phyloP scores from a whole-genome alignment of 2,797 vertebrate genomes.

The Oreochromis mossambicus region DNA sequence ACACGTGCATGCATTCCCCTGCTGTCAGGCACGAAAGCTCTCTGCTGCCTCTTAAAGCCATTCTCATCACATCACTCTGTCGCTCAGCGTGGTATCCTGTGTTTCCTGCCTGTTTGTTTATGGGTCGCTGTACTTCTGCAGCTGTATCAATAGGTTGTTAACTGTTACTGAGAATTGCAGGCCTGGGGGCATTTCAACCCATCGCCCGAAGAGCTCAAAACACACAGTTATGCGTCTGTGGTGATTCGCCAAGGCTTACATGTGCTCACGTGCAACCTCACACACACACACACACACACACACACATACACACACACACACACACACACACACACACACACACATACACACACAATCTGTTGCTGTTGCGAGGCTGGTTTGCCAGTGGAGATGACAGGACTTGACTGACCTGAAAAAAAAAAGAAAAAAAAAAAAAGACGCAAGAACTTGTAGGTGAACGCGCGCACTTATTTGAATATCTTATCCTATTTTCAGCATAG shows the following conservation, averaged over 20 bases:
- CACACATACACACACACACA: no score
- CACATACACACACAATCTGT: neutral
- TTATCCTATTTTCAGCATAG: constrained; percentile 65
- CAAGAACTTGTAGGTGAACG: constrained; percentile 48
- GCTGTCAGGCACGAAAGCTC: neutral
- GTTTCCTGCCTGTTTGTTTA: constrained; percentile 43
- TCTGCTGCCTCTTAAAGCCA: neutral
- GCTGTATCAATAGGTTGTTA: constrained; percentile 44
- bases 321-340: neutral
- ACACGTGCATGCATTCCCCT: neutral
- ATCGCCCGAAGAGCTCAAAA: neutral
- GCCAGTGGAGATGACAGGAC: constrained; percentile 7
- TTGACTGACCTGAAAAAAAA: constrained; percentile 40
- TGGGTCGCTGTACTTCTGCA: constrained; percentile 11
- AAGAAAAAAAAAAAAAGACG: constrained; percentile 21
- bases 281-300: neutral
- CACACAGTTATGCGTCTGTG: neutral
- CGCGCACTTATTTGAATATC: constrained; percentile 63
- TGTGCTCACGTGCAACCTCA: neutral
- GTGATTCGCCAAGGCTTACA: neutral
- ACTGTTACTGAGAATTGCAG: constrained; percentile 35
- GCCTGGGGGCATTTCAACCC: constrained; percentile 11
- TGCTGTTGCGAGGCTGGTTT: neutral
- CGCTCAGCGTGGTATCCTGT: constrained; percentile 25
- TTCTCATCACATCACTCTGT: neutral